Conservation (phyloP, 92 coral and sea anemone species). For the Bergia puertoricense region DNA sequence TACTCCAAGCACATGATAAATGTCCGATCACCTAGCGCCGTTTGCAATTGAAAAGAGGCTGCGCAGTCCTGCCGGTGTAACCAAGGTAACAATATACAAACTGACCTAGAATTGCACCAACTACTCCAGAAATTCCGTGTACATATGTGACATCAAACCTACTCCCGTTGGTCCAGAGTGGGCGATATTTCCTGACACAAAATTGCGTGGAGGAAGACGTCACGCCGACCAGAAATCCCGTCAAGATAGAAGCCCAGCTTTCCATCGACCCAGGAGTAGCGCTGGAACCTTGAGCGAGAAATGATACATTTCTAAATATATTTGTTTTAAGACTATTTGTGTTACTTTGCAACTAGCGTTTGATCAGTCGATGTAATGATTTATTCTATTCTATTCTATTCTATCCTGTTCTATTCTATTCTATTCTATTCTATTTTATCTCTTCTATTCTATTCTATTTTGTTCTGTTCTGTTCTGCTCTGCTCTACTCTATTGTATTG, state of each 20-base stretch:
- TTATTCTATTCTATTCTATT: too few relatives aligned
- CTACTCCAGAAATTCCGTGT: conserved; percentile 85
- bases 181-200: conserved; percentile 61
- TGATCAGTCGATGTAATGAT: too few relatives aligned
- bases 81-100: neutral
- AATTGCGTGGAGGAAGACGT: conserved; percentile 63
- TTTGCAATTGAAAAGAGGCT: too few relatives aligned
- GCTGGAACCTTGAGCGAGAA: conserved; percentile 64
- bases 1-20: too few relatives aligned
- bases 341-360: too few relatives aligned
- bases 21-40: too few relatives aligned
- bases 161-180: conserved; percentile 76
- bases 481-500: too few relatives aligned
- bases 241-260: conserved; percentile 82
- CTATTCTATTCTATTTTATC: too few relatives aligned
- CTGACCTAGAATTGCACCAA: conserved; percentile 82
- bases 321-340: neutral
- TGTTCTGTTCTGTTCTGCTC: too few relatives aligned
- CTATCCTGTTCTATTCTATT: too few relatives aligned
- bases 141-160: conserved; percentile 70
- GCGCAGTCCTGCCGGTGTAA: too few relatives aligned
- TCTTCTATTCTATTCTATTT: too few relatives aligned
- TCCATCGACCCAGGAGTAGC: conserved; percentile 87
- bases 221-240: conserved; percentile 70
- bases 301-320: neutral